Conservation (phyloP, 2,113 vertebrate genomes). For the Lota lota region DNA sequence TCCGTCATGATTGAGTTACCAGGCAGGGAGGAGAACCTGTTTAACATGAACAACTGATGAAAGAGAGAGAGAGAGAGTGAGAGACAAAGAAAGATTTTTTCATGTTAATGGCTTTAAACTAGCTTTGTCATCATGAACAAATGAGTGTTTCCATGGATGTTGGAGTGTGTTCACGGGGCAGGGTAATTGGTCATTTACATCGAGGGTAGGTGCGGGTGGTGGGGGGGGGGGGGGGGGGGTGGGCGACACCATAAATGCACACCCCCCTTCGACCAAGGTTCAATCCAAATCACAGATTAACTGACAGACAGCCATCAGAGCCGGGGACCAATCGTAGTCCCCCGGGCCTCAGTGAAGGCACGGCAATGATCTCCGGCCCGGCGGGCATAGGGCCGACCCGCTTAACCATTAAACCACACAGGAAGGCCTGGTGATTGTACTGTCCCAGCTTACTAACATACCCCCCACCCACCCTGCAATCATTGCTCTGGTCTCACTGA, state of each 20-base stretch:
- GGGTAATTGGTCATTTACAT: background rate
- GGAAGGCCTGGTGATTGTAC: background rate
- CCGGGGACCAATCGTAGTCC: background rate
- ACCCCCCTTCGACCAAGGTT: background rate
- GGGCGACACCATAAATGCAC: background rate
- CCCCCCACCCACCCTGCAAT: conserved; percentile 16
- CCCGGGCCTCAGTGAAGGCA: too few relatives aligned
- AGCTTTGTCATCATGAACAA: background rate
- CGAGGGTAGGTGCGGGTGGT: background rate
- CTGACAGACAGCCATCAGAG: conserved; percentile 26
- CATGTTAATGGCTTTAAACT: background rate
- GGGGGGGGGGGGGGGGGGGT: background rate
- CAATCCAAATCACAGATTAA: conserved; percentile 54
- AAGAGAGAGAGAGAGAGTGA: conserved; percentile 4
- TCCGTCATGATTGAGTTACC: conserved; percentile 50
- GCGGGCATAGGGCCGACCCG: background rate
- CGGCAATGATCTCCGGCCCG: too few relatives aligned
- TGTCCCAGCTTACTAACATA: conserved; percentile 10
- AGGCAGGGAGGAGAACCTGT: conserved; percentile 29
- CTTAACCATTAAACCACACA: conserved; percentile 43
- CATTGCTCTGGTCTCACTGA: conserved; percentile 29
- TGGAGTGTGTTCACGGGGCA: background rate
- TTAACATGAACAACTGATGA: conserved; percentile 34
- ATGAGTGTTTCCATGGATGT: too few relatives aligned
- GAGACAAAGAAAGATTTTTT: background rate